Percentiles rank a stretch among this genome's conserved stretches.
These are phyloP conservation scores for Coregonus clupeaformis DNA, from an alignment of 2,113 vertebrate species.

Conservation along the genomic window DNA sequence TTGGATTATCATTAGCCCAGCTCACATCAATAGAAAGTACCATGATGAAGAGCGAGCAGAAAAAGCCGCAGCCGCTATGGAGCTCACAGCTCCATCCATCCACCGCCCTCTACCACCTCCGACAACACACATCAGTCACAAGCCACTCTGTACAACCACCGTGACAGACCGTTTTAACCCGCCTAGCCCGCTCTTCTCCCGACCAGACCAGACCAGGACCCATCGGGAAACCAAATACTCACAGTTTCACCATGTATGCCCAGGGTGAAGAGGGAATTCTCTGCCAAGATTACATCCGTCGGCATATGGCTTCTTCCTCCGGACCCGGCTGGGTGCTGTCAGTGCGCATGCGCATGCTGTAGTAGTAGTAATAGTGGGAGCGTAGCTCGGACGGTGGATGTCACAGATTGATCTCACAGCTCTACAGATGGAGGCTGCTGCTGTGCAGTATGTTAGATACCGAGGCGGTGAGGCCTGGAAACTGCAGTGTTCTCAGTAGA, in stretches of 20 bases:
- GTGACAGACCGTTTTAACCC: constrained; percentile 62
- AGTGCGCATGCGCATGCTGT: constrained; percentile 75
- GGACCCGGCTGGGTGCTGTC: constrained; percentile 74
- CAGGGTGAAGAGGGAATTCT: constrained; percentile 77
- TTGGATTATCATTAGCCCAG: constrained; percentile 15
- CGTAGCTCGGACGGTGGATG: constrained; percentile 51
- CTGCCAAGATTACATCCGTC: constrained; percentile 81
- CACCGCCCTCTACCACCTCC: constrained; percentile 60
- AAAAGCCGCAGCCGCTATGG: not conserved
- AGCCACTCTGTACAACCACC: constrained; percentile 44
- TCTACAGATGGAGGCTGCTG: not conserved
- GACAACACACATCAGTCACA: constrained; percentile 63
- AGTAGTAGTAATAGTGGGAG: constrained; percentile 65
- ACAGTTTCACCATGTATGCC: constrained; percentile 85
- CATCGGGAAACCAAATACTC: constrained; percentile 63
- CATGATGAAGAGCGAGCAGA: constrained; percentile 48
- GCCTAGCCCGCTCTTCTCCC: constrained; percentile 22
- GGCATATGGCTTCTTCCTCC: constrained; percentile 67
- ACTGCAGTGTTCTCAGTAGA: not conserved
- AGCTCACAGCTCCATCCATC: constrained; percentile 34
- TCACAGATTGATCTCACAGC: constrained; percentile 46
- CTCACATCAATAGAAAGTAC: constrained; percentile 60
- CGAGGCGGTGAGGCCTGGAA: not conserved
- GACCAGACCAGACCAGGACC: constrained; percentile 18
- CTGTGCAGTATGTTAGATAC: not conserved